Evolutionary conservation across 2,113 vertebrate species (phyloP).

Genomic region (Gobio gobio): DNA sequence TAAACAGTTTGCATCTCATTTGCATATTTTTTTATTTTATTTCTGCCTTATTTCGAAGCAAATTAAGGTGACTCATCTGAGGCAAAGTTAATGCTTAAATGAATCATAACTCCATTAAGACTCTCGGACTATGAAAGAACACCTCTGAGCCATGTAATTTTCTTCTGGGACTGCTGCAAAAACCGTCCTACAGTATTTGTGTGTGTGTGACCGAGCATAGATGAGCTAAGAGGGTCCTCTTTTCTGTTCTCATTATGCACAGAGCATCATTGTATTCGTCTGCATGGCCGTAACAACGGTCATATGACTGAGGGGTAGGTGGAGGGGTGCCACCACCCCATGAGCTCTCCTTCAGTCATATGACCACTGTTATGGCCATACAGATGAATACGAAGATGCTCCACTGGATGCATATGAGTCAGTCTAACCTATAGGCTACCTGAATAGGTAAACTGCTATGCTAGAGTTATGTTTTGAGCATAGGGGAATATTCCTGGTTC

Average conservation of each 20-base stretch:
- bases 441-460: not conserved
- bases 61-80: not conserved
- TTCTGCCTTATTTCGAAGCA: not conserved
- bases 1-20: not conserved
- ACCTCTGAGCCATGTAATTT: not conserved
- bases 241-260: constrained; percentile 67
- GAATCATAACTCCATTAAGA: not conserved
- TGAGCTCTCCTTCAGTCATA: constrained; percentile 68
- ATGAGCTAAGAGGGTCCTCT: constrained; percentile 60
- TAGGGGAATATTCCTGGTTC: not conserved
- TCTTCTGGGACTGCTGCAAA: constrained; percentile 2
- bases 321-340: constrained; percentile 38
- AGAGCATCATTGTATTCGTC: constrained; percentile 76
- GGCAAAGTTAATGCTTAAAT: not conserved
- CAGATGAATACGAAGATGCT: constrained; percentile 74
- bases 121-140: not conserved
- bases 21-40: not conserved
- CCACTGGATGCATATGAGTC: constrained; percentile 38
- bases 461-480: not conserved
- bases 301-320: constrained; percentile 72
- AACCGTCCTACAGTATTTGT: constrained; percentile 32
- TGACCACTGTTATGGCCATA: constrained; percentile 74
- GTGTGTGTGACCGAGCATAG: constrained; percentile 1
- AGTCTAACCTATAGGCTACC: not conserved
- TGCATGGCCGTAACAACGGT: constrained; percentile 72